A percentile compares a stretch with the other conserved stretches of the same genome.
Evolutionary conservation across 2,888 invertebrate species (phyloP).

Genomic region (Coenonympha arcania): DNA sequence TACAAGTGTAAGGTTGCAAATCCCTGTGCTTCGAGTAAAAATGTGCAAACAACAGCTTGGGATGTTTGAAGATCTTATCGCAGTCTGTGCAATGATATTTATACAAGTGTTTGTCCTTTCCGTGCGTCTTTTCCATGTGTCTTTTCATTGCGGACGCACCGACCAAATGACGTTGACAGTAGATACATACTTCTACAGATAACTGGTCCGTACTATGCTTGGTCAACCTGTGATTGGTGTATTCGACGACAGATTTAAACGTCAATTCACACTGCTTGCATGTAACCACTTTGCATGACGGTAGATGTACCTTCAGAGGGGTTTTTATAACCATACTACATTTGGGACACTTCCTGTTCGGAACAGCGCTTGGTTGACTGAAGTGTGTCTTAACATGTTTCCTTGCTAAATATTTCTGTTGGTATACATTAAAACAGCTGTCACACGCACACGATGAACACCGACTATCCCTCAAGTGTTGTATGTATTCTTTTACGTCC

Average conservation of each 20-base stretch:
- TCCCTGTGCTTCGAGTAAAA: constrained; percentile 48
- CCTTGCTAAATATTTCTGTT: constrained; percentile 27
- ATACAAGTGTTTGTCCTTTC: constrained; percentile 41
- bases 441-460: constrained; percentile 40
- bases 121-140: constrained; percentile 47
- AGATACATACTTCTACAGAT: constrained; percentile 41
- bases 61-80: constrained; percentile 48
- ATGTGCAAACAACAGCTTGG: constrained; percentile 53
- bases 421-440: constrained; percentile 40
- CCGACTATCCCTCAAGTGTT: constrained; percentile 37
- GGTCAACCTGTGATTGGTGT: constrained; percentile 37
- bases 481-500: constrained; percentile 31
- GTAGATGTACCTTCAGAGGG: constrained; percentile 32
- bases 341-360: constrained; percentile 8
- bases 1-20: constrained; percentile 52
- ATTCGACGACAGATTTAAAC: constrained; percentile 37
- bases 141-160: constrained; percentile 40
- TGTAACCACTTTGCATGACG: constrained; percentile 40
- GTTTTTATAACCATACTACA: constrained; percentile 35
- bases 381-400: constrained; percentile 29
- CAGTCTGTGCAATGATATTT: constrained; percentile 56
- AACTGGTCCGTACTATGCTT: constrained; percentile 37
- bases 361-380: constrained; percentile 28
- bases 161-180: constrained; percentile 48
- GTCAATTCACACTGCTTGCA: constrained; percentile 41